phyloP scores from a whole-genome alignment of 2,113 vertebrate species.

The Petaurus breviceps region DNA sequence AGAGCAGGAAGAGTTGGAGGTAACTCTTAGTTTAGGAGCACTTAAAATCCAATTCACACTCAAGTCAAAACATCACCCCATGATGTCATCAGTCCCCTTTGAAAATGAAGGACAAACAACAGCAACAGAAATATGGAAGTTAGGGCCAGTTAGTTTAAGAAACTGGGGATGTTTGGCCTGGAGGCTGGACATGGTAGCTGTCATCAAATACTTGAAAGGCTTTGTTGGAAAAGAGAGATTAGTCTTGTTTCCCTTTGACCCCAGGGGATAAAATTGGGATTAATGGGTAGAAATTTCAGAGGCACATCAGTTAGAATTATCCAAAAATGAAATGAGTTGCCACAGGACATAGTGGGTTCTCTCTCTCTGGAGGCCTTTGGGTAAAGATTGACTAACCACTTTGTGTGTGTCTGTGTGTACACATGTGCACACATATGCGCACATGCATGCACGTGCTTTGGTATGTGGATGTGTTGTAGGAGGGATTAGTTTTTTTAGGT shows the following conservation, averaged over 20 bases:
- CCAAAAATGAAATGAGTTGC: not conserved
- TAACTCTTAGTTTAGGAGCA: not conserved
- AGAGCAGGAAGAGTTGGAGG: not conserved
- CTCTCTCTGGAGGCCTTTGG: not conserved
- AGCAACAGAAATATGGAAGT: not conserved
- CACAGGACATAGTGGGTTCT: not conserved
- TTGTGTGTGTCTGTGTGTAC: not conserved
- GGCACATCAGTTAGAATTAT: not conserved
- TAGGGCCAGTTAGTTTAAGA: not conserved
- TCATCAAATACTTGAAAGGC: not conserved
- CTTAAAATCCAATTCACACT: not conserved
- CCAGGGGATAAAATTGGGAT: not conserved
- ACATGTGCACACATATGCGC: too few relatives aligned
- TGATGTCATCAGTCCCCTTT: not conserved
- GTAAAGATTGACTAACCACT: not conserved
- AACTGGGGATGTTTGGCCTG: not conserved
- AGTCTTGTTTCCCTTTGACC: not conserved
- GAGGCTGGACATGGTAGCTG: not conserved
- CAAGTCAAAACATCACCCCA: not conserved
- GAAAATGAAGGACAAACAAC: not conserved
- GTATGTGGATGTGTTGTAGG: not conserved
- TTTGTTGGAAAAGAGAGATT: not conserved
- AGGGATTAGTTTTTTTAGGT: not conserved
- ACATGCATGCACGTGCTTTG: too few relatives aligned
- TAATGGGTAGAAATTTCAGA: not conserved